Conservation (phyloP, 2,888 invertebrate species). For the Eristalis pertinax region DNA sequence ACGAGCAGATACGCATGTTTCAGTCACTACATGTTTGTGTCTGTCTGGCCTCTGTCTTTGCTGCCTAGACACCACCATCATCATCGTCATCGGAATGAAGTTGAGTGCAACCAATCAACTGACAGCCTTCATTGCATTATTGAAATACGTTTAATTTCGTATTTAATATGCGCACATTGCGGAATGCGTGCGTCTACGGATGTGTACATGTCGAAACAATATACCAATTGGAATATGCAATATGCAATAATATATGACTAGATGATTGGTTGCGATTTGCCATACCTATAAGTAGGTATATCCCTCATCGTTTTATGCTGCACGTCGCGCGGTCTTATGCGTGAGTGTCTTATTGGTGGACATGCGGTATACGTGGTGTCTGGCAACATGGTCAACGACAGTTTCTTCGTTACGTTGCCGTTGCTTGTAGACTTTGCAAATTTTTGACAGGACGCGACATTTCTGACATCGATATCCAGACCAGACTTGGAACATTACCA, state of each 20-base stretch:
- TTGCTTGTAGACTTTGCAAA: constrained; percentile 31
- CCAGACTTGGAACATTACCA: constrained; percentile 57
- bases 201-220: constrained; percentile 60
- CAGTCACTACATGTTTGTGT: constrained; percentile 24
- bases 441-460: constrained; percentile 67
- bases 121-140: constrained; percentile 65
- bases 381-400: constrained; percentile 16
- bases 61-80: constrained; percentile 43
- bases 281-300: background rate
- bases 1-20: constrained; percentile 42
- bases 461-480: constrained; percentile 61
- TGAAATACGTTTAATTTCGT: constrained; percentile 70
- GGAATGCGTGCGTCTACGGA: constrained; percentile 59
- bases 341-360: constrained; percentile 13
- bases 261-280: constrained; percentile 62
- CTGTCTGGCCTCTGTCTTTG: constrained; percentile 47
- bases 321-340: constrained; percentile 31
- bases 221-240: constrained; percentile 31
- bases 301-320: constrained; percentile 43
- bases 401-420: background rate
- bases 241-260: constrained; percentile 49
- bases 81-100: constrained; percentile 30
- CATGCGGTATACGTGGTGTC: constrained; percentile 45
- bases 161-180: constrained; percentile 72
- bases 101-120: constrained; percentile 64